Evolutionary conservation across 2,888 invertebrate species (phyloP), one percentile per base, ranked within the genome.

Genomic region (Tiliacea citrago): DNA sequence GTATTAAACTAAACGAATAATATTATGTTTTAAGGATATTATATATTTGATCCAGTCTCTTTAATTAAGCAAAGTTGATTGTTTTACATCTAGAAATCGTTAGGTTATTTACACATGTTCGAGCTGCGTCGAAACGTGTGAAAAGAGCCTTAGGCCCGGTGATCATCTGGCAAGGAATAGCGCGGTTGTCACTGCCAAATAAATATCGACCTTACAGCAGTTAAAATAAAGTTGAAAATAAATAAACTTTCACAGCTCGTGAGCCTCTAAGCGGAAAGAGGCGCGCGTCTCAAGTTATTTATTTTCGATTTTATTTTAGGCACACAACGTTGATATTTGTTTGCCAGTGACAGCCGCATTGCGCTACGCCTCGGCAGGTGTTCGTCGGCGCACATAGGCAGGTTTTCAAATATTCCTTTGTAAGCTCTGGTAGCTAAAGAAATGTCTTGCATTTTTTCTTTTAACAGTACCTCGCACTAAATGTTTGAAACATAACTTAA

Each of bases 401-500:
- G 10, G 29, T 18, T 61, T 65, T 53, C 5, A 8, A 13, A n/a
- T 51, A 7, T 69, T 39, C 9, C 13, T 39, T 57, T 10, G n/a
- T n/a, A 29, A 60, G 45, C 53, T 58, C 63, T 63, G 70, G 55
- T 68, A 75, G 53, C 58, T 68, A 45, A 55, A 68, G 9, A 63
- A 69, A 71, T 49, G 12, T 29, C 24, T 49, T 42, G 29, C 21
- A 61, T 62, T 75, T n/a, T 13, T 57, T 65, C 39, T 58, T 65
- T 35, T 49, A 79, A 49, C 58, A 45, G 35, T 55, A 68, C 1
- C 13, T 66, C 53, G n/a, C 51, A 73, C 55, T 63, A 58, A 63
- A 75, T 68, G 55, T 71, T 74, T 57, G 75, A 68, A 65, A 69
- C 58, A 77, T 74, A 70, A 45, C 63, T 13, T 68, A 60, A 77